A percentile compares a stretch with the other conserved stretches of the same genome.
Conservation (phyloP, 2,113 vertebrate species). For the Tachycineta bicolor region DNA sequence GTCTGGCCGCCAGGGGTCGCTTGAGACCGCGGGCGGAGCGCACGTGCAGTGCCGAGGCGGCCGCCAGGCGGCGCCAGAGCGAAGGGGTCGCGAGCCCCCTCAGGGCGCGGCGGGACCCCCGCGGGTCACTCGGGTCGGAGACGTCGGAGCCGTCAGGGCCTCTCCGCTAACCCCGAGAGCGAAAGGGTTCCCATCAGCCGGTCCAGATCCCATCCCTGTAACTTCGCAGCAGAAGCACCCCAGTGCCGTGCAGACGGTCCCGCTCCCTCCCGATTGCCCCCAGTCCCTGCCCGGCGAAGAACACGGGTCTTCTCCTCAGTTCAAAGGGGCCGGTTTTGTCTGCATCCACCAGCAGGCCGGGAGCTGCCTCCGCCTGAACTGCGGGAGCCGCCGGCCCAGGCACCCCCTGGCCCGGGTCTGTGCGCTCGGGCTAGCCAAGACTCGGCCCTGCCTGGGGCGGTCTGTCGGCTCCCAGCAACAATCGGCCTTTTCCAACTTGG, state of each 20-base stretch:
- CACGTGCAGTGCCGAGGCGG: fast-evolving
- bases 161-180: background rate
- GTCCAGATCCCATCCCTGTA: background rate
- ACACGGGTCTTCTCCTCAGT: fast-evolving
- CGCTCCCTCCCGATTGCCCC: background rate
- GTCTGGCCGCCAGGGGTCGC: too few species aligned
- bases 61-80: background rate
- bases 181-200: background rate
- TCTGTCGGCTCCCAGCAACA: background rate
- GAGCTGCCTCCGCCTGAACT: background rate
- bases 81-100: background rate
- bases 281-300: background rate
- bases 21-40: too few species aligned
- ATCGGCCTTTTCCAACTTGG: background rate
- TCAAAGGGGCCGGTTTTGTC: fast-evolving
- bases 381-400: background rate
- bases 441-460: background rate
- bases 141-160: background rate
- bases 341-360: fast-evolving
- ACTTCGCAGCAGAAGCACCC: background rate
- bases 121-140: fast-evolving
- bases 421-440: background rate
- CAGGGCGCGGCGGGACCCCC: background rate
- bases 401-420: background rate
- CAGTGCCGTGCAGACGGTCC: background rate